Evolutionary conservation across 2,797 vertebrate species (phyloP).

Genomic region (Novumbra hubbsi): DNA sequence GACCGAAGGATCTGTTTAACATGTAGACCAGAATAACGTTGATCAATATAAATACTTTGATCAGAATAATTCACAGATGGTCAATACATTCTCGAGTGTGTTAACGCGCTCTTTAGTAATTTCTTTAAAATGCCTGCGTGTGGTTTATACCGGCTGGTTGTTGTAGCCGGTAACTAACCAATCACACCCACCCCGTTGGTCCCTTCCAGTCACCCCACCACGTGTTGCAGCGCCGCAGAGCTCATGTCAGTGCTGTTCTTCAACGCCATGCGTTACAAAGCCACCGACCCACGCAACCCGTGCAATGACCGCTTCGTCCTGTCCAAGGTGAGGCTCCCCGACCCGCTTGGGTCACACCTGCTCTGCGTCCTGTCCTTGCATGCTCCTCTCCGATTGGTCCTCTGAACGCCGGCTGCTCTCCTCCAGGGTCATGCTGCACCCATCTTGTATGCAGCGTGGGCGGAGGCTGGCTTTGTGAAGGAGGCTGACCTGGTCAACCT

Average conservation of each 20-base stretch:
- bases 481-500: slow-evolving; percentile 76
- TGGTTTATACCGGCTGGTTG: too few relatives aligned
- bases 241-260: slow-evolving; percentile 90
- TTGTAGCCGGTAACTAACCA: not conserved
- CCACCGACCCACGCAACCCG: slow-evolving; percentile 75
- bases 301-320: slow-evolving; percentile 86
- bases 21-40: too few relatives aligned
- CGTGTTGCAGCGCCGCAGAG: slow-evolving; percentile 88
- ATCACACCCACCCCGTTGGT: not conserved
- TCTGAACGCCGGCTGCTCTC: not conserved
- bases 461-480: slow-evolving; percentile 75
- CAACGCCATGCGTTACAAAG: slow-evolving; percentile 84
- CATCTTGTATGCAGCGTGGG: slow-evolving; percentile 80
- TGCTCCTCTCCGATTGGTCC: not conserved
- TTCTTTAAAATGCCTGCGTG: too few relatives aligned
- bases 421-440: slow-evolving; percentile 77
- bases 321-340: slow-evolving; percentile 76
- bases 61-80: too few relatives aligned
- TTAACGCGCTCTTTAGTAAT: too few relatives aligned
- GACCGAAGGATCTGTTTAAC: too few relatives aligned
- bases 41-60: too few relatives aligned
- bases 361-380: not conserved
- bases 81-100: too few relatives aligned
- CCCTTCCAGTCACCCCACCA: slow-evolving; percentile 79
- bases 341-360: not conserved